phyloP scores from a whole-genome alignment of 2,797 vertebrate species.

The Catharus ustulatus region DNA sequence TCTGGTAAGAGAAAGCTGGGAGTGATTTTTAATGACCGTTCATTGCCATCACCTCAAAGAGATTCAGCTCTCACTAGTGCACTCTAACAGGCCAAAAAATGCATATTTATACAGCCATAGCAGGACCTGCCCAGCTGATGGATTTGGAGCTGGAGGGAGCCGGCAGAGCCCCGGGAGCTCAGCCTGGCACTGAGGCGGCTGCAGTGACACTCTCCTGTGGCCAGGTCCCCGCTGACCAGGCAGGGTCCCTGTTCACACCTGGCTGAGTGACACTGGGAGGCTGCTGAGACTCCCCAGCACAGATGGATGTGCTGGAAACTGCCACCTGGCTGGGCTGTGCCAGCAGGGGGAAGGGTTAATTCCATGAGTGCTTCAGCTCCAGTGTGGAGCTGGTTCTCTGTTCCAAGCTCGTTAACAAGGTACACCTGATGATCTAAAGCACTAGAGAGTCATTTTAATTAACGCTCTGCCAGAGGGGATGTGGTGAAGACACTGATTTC shows the following conservation, averaged over 20 bases:
- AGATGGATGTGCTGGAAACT: not conserved
- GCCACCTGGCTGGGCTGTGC: not conserved
- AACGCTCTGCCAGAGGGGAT: slow-evolving; percentile 61
- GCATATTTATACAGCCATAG: not conserved
- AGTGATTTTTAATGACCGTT: slow-evolving; percentile 2
- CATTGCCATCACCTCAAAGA: not conserved
- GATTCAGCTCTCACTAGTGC: not conserved
- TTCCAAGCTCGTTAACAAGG: slow-evolving; percentile 56
- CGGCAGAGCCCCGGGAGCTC: rapidly evolving
- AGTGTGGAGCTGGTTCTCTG: slow-evolving; percentile 15
- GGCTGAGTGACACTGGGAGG: not conserved
- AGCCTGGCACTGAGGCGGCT: rapidly evolving
- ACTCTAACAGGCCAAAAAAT: not conserved
- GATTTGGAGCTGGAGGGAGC: not conserved
- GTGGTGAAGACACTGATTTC: slow-evolving; percentile 66
- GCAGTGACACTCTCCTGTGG: rapidly evolving
- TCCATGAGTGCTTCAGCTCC: not conserved
- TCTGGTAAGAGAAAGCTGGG: not conserved
- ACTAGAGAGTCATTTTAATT: slow-evolving; percentile 68
- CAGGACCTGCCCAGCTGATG: not conserved
- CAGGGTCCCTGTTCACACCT: rapidly evolving
- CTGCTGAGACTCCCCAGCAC: not conserved
- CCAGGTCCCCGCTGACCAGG: not conserved
- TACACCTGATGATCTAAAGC: slow-evolving; percentile 66
- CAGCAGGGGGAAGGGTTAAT: slow-evolving; percentile 58